Percentiles rank a stretch among this genome's conserved stretches.
These are phyloP conservation scores for Drosophila lacertosa DNA, from an alignment of 1,140 invertebrate species.

Conservation along the genomic window DNA sequence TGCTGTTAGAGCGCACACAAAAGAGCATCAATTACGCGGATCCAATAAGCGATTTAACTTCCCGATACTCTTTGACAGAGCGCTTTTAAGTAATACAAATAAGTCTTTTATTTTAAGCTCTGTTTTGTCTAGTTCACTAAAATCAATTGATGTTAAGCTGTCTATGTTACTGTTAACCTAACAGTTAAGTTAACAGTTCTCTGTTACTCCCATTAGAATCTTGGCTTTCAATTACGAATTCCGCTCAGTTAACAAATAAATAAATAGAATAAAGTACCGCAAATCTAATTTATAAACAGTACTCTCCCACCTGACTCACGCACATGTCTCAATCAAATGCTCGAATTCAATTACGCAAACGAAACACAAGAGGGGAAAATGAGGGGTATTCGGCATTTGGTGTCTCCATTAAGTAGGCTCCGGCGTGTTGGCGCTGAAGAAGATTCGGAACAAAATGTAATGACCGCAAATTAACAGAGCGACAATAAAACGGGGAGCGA, in stretches of 20 bases:
- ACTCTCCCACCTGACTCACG: neutral
- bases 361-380: neutral
- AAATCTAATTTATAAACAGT: neutral
- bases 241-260: neutral
- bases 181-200: neutral
- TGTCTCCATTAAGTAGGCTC: conserved; percentile 19
- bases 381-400: neutral
- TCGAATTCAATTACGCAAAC: conserved; percentile 32
- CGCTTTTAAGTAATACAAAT: no score
- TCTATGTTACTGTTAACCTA: neutral
- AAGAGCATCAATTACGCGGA: neutral
- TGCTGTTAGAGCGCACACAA: neutral
- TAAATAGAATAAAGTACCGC: neutral
- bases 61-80: no score
- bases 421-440: conserved; percentile 27
- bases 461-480: conserved; percentile 51
- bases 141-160: neutral
- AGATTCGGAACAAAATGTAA: conserved; percentile 53
- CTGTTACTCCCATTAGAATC: neutral
- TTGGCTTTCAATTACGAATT: neutral
- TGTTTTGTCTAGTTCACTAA: no score
- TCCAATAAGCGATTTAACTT: no score
- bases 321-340: conserved; percentile 26
- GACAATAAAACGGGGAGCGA: conserved; percentile 12
- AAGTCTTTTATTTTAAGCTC: no score